phyloP scores from a whole-genome alignment of 2,113 vertebrate species.

The Alouatta palliata region DNA sequence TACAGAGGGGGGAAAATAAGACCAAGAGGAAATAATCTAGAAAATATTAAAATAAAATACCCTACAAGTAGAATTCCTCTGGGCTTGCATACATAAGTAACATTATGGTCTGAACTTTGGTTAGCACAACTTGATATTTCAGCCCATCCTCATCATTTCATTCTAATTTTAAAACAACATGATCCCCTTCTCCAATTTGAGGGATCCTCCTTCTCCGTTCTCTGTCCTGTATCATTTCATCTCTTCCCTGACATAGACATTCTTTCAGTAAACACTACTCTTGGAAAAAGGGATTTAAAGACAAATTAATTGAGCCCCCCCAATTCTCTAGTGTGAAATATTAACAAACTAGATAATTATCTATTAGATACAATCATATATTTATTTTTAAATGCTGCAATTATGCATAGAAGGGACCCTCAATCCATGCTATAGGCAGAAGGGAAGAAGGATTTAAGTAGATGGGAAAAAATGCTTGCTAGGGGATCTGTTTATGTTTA shows the following conservation, averaged over 20 bases:
- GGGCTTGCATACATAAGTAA: not conserved
- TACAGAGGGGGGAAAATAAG: not conserved
- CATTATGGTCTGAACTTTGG: not conserved
- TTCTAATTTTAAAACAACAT: not conserved
- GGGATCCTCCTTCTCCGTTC: not conserved
- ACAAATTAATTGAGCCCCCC: not conserved
- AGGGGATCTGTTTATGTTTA: not conserved
- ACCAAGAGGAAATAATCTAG: not conserved
- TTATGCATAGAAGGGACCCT: not conserved
- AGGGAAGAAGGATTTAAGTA: not conserved
- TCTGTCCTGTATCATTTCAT: not conserved
- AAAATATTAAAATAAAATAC: not conserved
- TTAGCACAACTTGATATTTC: not conserved
- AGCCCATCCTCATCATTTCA: not conserved
- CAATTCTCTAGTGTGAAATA: not conserved
- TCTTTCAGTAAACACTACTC: not conserved
- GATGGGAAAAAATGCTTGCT: not conserved
- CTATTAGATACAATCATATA: not conserved
- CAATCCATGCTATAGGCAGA: not conserved
- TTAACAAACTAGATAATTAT: not conserved
- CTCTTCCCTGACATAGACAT: not conserved
- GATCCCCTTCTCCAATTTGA: not conserved
- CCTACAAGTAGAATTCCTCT: not conserved
- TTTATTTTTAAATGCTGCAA: not conserved
- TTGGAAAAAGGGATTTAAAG: not conserved